Evolutionary conservation across 2,113 vertebrate species (phyloP).

Genomic region (Rhynchopsitta pachyrhyncha): DNA sequence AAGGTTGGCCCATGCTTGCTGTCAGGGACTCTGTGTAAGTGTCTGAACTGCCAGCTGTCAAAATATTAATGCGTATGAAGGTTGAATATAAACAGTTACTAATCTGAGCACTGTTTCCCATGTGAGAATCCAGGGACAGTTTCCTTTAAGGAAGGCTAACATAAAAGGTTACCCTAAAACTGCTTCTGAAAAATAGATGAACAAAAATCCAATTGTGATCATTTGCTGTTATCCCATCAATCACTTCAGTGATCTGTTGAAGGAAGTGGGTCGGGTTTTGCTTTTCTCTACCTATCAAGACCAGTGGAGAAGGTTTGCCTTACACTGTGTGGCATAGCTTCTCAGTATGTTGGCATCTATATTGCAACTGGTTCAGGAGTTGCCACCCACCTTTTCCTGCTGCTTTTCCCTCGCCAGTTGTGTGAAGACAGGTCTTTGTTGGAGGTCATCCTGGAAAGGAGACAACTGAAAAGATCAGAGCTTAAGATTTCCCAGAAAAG

Average conservation of each 20-base stretch:
- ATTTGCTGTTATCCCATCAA: neutral
- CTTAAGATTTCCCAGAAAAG: neutral
- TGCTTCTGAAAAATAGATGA: neutral
- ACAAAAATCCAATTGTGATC: rapidly evolving
- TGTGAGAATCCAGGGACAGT: neutral
- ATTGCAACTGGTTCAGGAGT: neutral
- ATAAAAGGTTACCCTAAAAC: neutral
- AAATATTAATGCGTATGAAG: neutral
- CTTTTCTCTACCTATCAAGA: neutral
- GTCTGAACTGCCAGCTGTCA: neutral
- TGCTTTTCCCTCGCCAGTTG: neutral
- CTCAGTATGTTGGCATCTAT: neutral
- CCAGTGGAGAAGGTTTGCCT: neutral
- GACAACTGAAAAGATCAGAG: neutral
- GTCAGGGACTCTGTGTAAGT: neutral
- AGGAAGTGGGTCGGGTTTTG: neutral
- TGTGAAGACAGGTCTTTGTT: neutral
- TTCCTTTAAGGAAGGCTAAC: neutral
- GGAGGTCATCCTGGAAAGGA: neutral
- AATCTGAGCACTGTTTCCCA: neutral
- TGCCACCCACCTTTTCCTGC: neutral
- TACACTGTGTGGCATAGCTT: neutral
- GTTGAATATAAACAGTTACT: neutral
- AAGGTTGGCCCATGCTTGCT: neutral
- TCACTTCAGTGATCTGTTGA: neutral